These are phyloP conservation scores for Neomonachus schauinslandi DNA, from an alignment of 2,113 vertebrate genomes.

Conservation along the genomic window DNA sequence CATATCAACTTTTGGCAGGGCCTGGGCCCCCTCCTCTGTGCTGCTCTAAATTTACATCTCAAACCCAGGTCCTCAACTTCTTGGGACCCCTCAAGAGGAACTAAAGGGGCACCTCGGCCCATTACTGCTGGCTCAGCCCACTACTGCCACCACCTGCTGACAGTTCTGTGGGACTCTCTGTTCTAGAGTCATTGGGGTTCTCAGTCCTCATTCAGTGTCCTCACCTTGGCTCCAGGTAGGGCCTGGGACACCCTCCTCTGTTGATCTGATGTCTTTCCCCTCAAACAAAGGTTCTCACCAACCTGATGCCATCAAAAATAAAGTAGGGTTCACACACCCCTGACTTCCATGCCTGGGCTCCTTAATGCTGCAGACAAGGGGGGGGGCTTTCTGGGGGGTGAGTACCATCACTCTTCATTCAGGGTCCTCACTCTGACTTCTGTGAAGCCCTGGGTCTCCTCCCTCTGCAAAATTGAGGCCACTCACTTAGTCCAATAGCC, in stretches of 20 bases:
- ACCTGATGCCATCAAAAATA: neutral
- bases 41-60: neutral
- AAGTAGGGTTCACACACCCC: neutral
- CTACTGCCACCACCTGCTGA: neutral
- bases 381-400: neutral
- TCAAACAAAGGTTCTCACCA: neutral
- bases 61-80: neutral
- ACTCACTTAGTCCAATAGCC: neutral
- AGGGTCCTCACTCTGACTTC: neutral
- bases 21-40: accelerated
- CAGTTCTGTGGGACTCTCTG: neutral
- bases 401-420: neutral
- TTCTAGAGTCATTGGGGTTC: neutral
- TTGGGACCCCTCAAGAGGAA: neutral
- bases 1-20: neutral
- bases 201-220: neutral
- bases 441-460: neutral
- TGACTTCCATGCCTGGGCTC: neutral
- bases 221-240: neutral
- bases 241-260: neutral
- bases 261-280: neutral
- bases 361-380: neutral
- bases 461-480: neutral
- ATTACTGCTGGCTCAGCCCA: neutral
- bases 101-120: neutral